Base-by-base conservation (phyloP, 2,888 invertebrate species). In the Troglohyphantes excavatus region DNA sequence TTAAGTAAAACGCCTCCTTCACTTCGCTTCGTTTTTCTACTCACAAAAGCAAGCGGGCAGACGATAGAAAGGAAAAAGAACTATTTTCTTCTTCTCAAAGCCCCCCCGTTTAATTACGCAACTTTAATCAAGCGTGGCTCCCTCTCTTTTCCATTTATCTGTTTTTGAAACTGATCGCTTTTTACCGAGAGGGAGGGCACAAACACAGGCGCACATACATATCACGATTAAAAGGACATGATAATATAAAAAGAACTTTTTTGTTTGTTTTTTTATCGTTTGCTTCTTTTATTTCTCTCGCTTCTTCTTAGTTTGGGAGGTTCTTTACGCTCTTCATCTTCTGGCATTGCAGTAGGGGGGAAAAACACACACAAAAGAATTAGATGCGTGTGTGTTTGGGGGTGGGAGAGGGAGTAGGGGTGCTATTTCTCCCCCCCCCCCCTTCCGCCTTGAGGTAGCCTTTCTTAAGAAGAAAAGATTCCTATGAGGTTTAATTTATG, bases 121-220 rank as follows among this genome's bases (percentile, higher is more conserved):
- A 63, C 82, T 89, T 89, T 89, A 89, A 89, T 89, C 88, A 89
- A 82, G 88, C 88, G 88, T 89, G 70, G 9, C 75, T 73, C 21
- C 21, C 73, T 29, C 67, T 67, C 67, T 70, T 76, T 53, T 76
- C 68, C 75, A 75, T 89, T 82, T 89, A 89, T 82, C 88, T 89
- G 88, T 89, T 89, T 89, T 82, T 89, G 88, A 89, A 89, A 89
- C 88, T 70, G 82, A 89, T 89, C 82, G 88, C 81, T 82, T 82
- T 63, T 73, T 61, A 21, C 46, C 73, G 17, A 63, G 63, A 33
- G 33, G 33, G 53, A 1, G 5, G 29, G 46, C 76, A 75, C 88
- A 72, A 83, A 81, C 82, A 89, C 86, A 76, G n/a, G n/a, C 85
- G 59, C 85, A 78, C 78, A 67, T 75, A 84, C 84, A 73, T 68